phyloP scores from a whole-genome alignment of 35 echinoderm and acorn worm species.

The Strongylocentrotus purpuratus region DNA sequence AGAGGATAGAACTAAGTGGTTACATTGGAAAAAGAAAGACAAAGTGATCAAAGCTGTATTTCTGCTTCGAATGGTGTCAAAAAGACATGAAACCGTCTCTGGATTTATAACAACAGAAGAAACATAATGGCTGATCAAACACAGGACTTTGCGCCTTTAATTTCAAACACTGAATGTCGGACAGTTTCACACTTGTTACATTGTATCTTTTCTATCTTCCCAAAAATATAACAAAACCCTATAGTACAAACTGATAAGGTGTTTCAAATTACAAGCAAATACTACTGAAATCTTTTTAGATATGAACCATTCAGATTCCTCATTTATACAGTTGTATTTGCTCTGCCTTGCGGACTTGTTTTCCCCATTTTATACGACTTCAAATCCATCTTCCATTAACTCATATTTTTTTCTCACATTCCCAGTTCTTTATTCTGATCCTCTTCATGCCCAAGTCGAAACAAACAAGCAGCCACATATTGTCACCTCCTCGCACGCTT shows the following conservation, averaged over 20 bases:
- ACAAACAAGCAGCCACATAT: not conserved
- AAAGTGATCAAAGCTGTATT: not conserved
- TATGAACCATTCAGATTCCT: not conserved
- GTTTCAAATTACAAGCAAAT: not conserved
- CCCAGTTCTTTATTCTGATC: not conserved
- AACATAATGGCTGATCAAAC: not conserved
- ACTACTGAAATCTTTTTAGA: not conserved
- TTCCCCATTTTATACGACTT: not conserved
- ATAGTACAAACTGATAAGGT: not conserved
- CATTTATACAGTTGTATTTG: not conserved
- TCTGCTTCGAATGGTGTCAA: not conserved
- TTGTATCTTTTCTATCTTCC: not conserved
- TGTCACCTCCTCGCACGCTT: not conserved
- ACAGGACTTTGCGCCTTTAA: no score
- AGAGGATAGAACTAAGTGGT: not conserved
- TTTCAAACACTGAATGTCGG: not conserved
- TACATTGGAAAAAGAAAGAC: not conserved
- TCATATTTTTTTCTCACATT: not conserved
- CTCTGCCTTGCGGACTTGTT: not conserved
- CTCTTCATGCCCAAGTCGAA: not conserved
- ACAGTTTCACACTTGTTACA: not conserved
- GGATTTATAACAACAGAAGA: not conserved
- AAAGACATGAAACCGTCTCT: not conserved
- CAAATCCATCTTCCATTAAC: constrained; percentile 3
- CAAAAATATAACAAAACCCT: not conserved